Evolutionary conservation across 2,888 invertebrate species (phyloP).

Genomic region (Trissonchulus sp.): DNA sequence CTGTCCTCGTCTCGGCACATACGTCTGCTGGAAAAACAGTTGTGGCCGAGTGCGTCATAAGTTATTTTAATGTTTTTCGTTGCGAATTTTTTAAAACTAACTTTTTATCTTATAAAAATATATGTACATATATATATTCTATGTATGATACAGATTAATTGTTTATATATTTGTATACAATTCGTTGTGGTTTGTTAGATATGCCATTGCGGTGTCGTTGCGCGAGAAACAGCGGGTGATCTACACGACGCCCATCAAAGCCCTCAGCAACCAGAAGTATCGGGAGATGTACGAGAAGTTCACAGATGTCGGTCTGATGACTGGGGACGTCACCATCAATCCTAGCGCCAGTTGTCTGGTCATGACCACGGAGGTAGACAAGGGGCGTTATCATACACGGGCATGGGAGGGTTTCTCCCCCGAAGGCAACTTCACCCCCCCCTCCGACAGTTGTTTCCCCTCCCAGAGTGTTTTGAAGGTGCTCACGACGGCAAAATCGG

Average conservation of each 20-base stretch:
- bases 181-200: constrained; percentile 57
- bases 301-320: constrained; percentile 90
- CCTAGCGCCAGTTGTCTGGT: constrained; percentile 94
- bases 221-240: constrained; percentile 93
- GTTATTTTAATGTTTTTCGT: not conserved
- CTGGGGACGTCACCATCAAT: constrained; percentile 98
- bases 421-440: too few relatives aligned
- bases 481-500: too few relatives aligned
- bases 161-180: too few relatives aligned
- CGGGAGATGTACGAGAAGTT: constrained; percentile 95
- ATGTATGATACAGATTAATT: too few relatives aligned
- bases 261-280: constrained; percentile 97
- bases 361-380: constrained; percentile 99
- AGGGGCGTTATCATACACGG: constrained; percentile 34
- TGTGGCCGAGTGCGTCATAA: constrained; percentile 69
- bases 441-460: too few relatives aligned
- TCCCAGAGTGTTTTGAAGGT: too few relatives aligned
- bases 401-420: not conserved
- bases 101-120: too few relatives aligned
- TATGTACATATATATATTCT: too few relatives aligned
- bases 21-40: constrained; percentile 99
- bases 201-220: constrained; percentile 89
- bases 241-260: constrained; percentile 99
- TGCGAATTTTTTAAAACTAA: constrained; percentile 1
- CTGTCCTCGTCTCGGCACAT: constrained; percentile 96